Percentiles rank a stretch among this genome's conserved stretches.
Evolutionary conservation across 1,140 invertebrate species (phyloP).

Genomic region (Lasioglossum baleicum): DNA sequence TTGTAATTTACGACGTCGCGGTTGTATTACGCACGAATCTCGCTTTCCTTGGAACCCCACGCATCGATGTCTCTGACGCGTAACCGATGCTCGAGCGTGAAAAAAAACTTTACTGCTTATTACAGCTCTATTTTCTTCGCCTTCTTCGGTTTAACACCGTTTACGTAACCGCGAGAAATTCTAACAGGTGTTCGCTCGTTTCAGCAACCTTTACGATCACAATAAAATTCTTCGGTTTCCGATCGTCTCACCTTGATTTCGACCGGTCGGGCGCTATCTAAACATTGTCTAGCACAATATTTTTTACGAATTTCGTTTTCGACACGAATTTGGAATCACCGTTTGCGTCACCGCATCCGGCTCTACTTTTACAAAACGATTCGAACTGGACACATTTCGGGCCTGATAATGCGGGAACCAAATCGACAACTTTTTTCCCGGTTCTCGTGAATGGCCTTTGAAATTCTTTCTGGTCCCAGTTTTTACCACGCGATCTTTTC

Average conservation of each 20-base stretch:
- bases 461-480: too few species aligned
- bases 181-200: neutral
- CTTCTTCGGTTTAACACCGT: neutral
- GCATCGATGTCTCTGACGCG: conserved; percentile 11
- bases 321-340: too few species aligned
- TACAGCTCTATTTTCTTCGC: neutral
- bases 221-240: neutral
- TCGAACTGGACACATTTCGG: too few species aligned
- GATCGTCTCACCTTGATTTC: neutral
- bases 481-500: too few species aligned
- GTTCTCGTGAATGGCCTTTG: too few species aligned
- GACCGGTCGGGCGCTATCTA: too few species aligned
- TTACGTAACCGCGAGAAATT: neutral
- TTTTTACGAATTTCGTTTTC: too few species aligned
- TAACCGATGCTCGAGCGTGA: neutral
- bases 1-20: conserved; percentile 1
- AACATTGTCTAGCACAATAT: too few species aligned
- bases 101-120: neutral
- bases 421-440: too few species aligned
- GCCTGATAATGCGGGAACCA: too few species aligned
- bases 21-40: neutral
- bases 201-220: neutral
- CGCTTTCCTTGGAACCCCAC: conserved; percentile 3
- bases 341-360: too few species aligned
- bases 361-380: too few species aligned